Percentiles rank a stretch among this genome's conserved stretches.
Conservation (phyloP, 2,113 vertebrate genomes). For the Hydropotes inermis region DNA sequence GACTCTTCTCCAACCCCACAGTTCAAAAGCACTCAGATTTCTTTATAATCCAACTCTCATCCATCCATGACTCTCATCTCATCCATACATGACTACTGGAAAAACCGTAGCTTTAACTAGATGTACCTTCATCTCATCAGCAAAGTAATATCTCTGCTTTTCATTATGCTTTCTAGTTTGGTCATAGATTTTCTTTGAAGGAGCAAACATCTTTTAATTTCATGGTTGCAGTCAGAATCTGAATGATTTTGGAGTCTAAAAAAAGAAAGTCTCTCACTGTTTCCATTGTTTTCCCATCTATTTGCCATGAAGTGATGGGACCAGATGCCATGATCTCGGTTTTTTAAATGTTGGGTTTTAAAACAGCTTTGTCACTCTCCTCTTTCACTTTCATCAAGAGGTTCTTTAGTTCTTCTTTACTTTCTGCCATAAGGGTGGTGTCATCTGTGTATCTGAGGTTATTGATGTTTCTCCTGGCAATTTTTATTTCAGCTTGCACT, state of each 20-base stretch:
- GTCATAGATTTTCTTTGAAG: not conserved
- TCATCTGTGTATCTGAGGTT: not conserved
- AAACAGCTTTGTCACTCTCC: not conserved
- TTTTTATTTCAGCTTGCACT: not conserved
- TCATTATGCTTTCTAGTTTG: not conserved
- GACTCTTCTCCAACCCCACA: not conserved
- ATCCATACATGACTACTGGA: not conserved
- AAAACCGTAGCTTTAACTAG: not conserved
- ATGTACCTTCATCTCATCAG: not conserved
- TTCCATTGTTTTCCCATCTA: not conserved
- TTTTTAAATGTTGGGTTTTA: not conserved
- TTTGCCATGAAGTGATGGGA: not conserved
- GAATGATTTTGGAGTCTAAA: not conserved
- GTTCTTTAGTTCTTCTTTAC: not conserved
- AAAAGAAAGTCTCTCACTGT: not conserved
- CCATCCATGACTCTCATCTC: too few species aligned
- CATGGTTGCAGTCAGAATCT: not conserved
- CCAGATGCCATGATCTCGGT: not conserved
- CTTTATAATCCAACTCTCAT: not conserved
- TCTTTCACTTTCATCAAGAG: not conserved
- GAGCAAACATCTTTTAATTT: not conserved
- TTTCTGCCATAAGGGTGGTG: not conserved
- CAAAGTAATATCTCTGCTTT: not conserved
- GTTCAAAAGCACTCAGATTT: not conserved
- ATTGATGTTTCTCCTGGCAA: not conserved